These are phyloP conservation scores for Carollia perspicillata DNA, from an alignment of 2,113 vertebrate genomes.

Conservation along the genomic window DNA sequence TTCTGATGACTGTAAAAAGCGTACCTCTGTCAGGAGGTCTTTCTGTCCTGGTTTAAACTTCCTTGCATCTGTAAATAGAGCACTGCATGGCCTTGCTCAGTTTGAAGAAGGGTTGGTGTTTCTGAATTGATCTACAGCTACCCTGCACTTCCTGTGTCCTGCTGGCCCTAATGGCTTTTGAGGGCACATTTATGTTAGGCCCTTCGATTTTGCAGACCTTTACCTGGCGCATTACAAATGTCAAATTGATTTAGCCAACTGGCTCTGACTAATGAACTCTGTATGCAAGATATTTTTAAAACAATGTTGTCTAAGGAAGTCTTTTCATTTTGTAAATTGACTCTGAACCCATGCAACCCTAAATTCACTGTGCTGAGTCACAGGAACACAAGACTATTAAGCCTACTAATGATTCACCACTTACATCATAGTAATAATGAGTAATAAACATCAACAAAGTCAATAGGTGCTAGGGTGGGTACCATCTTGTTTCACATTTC, in stretches of 20 bases:
- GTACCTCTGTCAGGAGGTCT: neutral
- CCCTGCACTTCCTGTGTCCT: neutral
- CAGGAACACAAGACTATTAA: neutral
- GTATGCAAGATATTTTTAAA: neutral
- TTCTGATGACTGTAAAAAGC: neutral
- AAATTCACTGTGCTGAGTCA: neutral
- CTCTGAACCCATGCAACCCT: neutral
- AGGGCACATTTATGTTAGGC: neutral
- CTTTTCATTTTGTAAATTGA: neutral
- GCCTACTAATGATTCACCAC: neutral
- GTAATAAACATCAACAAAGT: neutral
- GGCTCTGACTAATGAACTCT: neutral
- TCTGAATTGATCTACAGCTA: neutral
- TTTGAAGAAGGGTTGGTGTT: neutral
- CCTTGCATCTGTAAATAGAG: neutral
- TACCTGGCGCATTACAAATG: neutral
- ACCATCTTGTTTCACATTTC: neutral
- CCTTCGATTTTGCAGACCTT: neutral
- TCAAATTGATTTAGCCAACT: neutral
- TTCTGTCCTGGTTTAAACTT: neutral
- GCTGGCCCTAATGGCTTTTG: neutral
- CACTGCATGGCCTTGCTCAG: neutral
- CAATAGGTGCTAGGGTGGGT: neutral
- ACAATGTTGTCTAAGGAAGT: neutral
- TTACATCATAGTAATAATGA: neutral